Conservation (phyloP, 2,113 vertebrate genomes). For the Chloroceryle aenea region DNA sequence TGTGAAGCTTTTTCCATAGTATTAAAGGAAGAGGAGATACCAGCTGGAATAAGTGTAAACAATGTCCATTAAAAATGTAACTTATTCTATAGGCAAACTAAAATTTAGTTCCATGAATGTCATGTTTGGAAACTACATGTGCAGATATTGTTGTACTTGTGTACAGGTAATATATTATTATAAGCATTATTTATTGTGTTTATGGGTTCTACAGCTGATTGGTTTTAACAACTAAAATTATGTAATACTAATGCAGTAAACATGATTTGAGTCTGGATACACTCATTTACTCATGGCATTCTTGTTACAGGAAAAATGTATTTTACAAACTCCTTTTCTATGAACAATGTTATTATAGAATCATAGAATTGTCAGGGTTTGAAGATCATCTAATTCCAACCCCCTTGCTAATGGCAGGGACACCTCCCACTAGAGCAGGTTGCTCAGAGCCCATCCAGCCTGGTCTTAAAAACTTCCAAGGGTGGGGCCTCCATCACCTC, state of each 20-base stretch:
- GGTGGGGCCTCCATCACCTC: no score
- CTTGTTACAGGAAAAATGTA: slow-evolving; percentile 1
- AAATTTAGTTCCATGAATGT: background rate
- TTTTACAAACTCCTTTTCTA: background rate
- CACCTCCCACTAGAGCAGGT: no score
- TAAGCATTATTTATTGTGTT: background rate
- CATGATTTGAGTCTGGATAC: background rate
- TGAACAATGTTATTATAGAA: background rate
- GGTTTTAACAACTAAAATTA: background rate
- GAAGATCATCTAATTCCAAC: no score
- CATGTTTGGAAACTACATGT: background rate
- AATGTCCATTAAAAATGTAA: background rate
- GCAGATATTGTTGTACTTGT: background rate
- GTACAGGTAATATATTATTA: background rate
- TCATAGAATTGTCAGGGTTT: no score
- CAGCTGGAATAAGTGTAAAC: background rate
- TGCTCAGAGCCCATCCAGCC: no score
- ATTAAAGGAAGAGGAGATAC: background rate
- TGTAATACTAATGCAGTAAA: background rate
- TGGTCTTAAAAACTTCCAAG: no score
- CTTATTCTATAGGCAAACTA: background rate
- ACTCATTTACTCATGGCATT: background rate
- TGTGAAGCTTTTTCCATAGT: background rate
- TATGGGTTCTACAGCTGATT: background rate
- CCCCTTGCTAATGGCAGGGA: no score